phyloP scores from a whole-genome alignment of 64 coral and sea anemone species.

The Anthopleura sola region DNA sequence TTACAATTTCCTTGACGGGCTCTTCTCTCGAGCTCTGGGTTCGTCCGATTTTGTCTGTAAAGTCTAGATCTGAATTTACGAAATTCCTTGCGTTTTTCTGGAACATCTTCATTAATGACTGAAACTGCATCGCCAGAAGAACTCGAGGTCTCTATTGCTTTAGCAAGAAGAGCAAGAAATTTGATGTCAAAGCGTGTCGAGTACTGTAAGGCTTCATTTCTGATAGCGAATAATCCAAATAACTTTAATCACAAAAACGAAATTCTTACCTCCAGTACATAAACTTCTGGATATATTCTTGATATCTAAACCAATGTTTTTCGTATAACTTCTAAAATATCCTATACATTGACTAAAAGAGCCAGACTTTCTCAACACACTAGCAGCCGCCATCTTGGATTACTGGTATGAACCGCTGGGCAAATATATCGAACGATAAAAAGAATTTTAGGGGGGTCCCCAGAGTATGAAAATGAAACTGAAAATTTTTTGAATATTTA shows the following conservation, averaged over 20 bases:
- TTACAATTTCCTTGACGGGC: not conserved
- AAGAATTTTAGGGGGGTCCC: not conserved
- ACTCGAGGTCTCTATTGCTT: not conserved
- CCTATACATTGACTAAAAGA: conserved; percentile 1
- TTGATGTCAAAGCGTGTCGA: not conserved
- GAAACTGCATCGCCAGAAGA: not conserved
- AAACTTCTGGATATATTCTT: conserved; percentile 26
- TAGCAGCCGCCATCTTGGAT: conserved; percentile 53
- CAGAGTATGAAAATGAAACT: not conserved
- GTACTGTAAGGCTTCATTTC: not conserved
- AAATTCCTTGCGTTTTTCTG: conserved; percentile 60
- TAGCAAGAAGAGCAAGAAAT: not conserved
- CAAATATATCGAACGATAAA: not conserved
- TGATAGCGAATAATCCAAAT: not conserved
- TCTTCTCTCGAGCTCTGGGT: conserved; percentile 36
- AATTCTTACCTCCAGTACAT: not conserved
- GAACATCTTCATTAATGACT: conserved; percentile 4
- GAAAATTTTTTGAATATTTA: not conserved
- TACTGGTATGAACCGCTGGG: conserved; percentile 2
- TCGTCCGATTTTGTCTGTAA: conserved; percentile 71
- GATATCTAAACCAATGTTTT: not conserved
- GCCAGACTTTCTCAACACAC: not conserved
- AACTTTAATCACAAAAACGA: not conserved
- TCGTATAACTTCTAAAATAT: not conserved
- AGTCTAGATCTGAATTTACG: conserved; percentile 63